Evolutionary conservation across 1,140 invertebrate species (phyloP).

Genomic region (Achatina immaculata): DNA sequence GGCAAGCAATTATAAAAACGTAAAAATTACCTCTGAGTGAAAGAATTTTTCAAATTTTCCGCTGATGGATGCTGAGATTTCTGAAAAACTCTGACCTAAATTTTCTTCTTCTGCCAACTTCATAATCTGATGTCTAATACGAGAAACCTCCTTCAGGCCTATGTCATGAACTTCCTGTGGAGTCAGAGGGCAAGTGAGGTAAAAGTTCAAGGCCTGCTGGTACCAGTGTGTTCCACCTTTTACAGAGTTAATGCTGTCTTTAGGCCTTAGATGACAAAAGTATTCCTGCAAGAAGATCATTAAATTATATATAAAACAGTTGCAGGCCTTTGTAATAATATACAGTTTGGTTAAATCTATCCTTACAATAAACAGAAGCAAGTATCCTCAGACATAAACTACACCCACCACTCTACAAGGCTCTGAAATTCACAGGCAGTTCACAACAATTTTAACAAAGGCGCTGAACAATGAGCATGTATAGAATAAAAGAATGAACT

Average conservation of each 20-base stretch:
- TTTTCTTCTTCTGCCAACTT: constrained; percentile 53
- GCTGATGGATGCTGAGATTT: constrained; percentile 32
- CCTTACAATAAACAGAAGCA: not conserved
- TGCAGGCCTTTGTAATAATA: not conserved
- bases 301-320: not conserved
- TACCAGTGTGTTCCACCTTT: constrained; percentile 64
- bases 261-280: constrained; percentile 50
- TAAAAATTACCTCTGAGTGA: constrained; percentile 34
- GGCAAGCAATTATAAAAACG: no score
- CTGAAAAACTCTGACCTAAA: constrained; percentile 39
- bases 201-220: constrained; percentile 63
- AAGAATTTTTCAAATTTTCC: constrained; percentile 38
- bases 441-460: no score
- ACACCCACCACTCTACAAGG: not conserved
- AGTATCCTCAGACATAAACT: not conserved
- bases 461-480: no score
- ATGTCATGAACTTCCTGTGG: constrained; percentile 67
- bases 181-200: constrained; percentile 60
- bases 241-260: constrained; percentile 59
- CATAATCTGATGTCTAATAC: constrained; percentile 65
- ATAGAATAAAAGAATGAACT: no score
- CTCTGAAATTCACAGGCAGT: no score
- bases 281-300: constrained; percentile 59
- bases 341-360: not conserved
- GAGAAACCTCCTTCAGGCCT: constrained; percentile 66